Evolutionary conservation across 2,797 vertebrate species (phyloP).

Genomic region (Chelonia mydas): DNA sequence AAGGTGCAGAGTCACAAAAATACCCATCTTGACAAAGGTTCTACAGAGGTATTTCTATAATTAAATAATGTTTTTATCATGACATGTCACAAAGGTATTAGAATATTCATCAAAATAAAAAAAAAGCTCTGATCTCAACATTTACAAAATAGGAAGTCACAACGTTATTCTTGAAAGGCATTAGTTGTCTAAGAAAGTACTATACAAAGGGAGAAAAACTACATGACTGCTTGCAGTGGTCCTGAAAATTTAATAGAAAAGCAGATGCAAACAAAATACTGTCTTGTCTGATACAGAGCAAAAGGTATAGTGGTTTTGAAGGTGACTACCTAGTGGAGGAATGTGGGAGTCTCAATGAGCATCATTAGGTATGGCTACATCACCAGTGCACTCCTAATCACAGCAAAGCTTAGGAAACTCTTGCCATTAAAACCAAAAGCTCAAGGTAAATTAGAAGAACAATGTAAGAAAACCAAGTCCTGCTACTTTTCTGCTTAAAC

Average conservation of each 20-base stretch:
- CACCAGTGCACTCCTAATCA: neutral
- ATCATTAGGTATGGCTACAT: neutral
- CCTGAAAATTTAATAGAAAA: neutral
- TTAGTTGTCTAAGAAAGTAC: neutral
- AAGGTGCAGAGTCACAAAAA: neutral
- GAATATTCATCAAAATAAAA: neutral
- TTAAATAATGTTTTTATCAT: neutral
- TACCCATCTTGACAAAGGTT: neutral
- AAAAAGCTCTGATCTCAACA: neutral
- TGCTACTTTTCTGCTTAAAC: neutral
- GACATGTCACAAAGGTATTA: neutral
- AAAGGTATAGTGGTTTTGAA: neutral
- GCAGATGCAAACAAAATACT: neutral
- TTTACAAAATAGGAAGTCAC: neutral
- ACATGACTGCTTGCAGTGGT: neutral
- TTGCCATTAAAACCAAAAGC: neutral
- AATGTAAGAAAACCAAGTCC: neutral
- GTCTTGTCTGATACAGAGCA: neutral
- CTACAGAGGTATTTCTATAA: neutral
- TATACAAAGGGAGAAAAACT: neutral
- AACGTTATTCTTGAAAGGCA: neutral
- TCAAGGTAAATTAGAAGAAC: neutral
- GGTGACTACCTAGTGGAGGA: neutral
- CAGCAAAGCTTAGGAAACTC: neutral
- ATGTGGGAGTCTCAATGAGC: neutral